phyloP scores from a whole-genome alignment of 2,888 invertebrate genomes.

The Trachelus troglodyta region DNA sequence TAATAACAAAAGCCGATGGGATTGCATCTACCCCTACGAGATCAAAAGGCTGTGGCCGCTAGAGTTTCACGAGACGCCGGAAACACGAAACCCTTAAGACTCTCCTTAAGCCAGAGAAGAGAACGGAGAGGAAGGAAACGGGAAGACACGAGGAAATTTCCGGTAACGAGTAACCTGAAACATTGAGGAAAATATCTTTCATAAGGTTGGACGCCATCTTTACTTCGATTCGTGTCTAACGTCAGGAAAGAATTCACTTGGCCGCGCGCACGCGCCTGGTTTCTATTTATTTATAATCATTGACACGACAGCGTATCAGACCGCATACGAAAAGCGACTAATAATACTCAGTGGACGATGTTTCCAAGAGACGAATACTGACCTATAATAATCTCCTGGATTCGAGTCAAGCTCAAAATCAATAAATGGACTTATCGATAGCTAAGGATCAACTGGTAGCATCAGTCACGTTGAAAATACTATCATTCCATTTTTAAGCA shows the following conservation, averaged over 20 bases:
- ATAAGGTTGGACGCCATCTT: not conserved
- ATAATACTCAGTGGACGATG: not conserved
- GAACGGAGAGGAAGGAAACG: not conserved
- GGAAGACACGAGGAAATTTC: not conserved
- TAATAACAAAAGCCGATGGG: not conserved
- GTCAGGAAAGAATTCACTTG: not conserved
- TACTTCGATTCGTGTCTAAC: not conserved
- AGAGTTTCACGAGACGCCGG: not conserved
- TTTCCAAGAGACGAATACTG: not conserved
- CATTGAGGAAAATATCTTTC: not conserved
- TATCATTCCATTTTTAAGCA: conserved; percentile 10
- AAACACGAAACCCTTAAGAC: not conserved
- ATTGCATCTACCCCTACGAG: not conserved
- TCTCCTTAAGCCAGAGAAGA: not conserved
- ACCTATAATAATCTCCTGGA: not conserved
- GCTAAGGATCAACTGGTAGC: conserved; percentile 7
- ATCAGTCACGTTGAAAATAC: conserved; percentile 7
- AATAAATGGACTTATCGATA: conserved; percentile 15
- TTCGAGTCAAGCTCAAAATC: conserved; percentile 13
- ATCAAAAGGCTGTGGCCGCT: not conserved
- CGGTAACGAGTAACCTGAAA: not conserved
- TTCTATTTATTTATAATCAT: conserved; percentile 7
- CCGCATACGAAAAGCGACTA: not conserved
- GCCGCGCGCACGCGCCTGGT: not conserved
- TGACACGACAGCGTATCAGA: not conserved